Base-by-base conservation (phyloP, 2,888 invertebrate genomes). In the Blera fallax region DNA sequence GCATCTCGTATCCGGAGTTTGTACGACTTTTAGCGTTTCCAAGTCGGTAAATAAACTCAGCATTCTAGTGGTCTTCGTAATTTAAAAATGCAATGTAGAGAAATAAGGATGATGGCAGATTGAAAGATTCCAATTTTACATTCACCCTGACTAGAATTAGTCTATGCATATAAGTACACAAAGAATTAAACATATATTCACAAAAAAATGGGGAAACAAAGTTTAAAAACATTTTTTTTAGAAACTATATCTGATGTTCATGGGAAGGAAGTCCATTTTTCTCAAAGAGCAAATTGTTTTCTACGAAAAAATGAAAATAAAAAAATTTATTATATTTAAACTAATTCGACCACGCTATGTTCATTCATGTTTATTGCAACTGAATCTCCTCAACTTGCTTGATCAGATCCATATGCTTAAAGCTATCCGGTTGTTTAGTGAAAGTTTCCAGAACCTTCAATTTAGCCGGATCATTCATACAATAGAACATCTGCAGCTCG, bases 401-500 rank as follows among this genome's bases (percentile, higher is more conserved):
- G 80, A 97, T 94, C 16, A 97, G 93, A 90, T 97, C 96, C 95
- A 95, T 95, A 89, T 97, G 96, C 88, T 96, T 95, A 90, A 98
- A 98, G 64, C 94, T 93, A 87, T 95, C 94, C 0, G 97, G 97
- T 52, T 92, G 93, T 43, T 94, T 92, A 0, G 95, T 96, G 88
- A 98, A 98, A 3, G 90, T 93, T 87, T 96, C 93, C 77, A 98
- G 90, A 45, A 97, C 91, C 54, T 94, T 91, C 0, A 93, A 89
- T 90, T 96, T 95, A 4, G 92, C 92, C 11, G 93, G 90, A 90
- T 96, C 94, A 67, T 94, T 93, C 88, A 95, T 94, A 60, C 94
- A 94, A 90, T 97, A 98, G 92, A 97, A 98, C 92, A 97, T 93
- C 91, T 97, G 97, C 80, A 97, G 92, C 91, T 97, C 96, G 91